phyloP scores from a whole-genome alignment of 92 coral and sea anemone species.

The Heteractis magnifica region DNA sequence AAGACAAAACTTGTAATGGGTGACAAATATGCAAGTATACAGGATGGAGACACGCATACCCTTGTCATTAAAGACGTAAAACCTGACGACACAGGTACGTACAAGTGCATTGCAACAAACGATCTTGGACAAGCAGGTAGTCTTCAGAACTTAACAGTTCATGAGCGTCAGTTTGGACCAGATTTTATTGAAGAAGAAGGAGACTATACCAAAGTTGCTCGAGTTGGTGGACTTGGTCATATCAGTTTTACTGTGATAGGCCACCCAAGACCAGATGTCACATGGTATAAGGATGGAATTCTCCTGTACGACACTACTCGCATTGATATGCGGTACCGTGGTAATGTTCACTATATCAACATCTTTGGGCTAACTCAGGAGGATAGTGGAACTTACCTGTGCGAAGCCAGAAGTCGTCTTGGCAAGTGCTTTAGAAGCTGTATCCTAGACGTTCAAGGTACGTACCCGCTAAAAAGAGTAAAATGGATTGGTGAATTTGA shows the following conservation, averaged over 20 bases:
- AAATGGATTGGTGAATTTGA: too few relatives aligned
- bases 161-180: constrained; percentile 60
- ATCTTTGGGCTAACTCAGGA: constrained; percentile 58
- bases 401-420: constrained; percentile 79
- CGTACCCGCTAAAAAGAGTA: not conserved
- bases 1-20: constrained; percentile 53
- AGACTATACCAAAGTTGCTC: constrained; percentile 47
- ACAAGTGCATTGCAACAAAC: constrained; percentile 83
- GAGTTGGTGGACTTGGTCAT: constrained; percentile 57
- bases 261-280: constrained; percentile 75
- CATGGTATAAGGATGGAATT: constrained; percentile 86
- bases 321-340: constrained; percentile 61
- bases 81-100: constrained; percentile 68
- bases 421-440: constrained; percentile 71
- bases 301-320: constrained; percentile 66
- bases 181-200: constrained; percentile 60
- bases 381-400: constrained; percentile 82
- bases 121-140: constrained; percentile 72
- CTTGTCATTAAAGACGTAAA: constrained; percentile 68
- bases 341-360: constrained; percentile 61
- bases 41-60: constrained; percentile 61
- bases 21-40: constrained; percentile 72
- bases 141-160: constrained; percentile 48
- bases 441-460: constrained; percentile 79
- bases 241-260: constrained; percentile 54